These are phyloP conservation scores for Ciconia stormi DNA, from an alignment of 2,113 vertebrate genomes.

Conservation along the genomic window DNA sequence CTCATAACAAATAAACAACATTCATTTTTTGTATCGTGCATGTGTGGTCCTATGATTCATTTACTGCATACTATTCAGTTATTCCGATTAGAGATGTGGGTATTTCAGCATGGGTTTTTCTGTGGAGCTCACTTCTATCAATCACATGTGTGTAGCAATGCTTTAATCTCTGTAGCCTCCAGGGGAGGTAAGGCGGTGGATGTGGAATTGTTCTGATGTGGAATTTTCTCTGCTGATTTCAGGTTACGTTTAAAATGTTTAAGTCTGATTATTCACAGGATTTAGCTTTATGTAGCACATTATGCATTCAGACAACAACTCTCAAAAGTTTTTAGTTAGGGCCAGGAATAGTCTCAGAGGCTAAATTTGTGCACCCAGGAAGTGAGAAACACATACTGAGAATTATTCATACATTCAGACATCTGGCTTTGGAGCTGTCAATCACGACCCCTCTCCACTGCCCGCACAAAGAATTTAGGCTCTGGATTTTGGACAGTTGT, in stretches of 20 bases:
- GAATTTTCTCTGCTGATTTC: not conserved
- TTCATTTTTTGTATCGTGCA: not conserved
- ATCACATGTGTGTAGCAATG: not conserved
- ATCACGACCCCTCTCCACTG: not conserved
- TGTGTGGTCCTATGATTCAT: not conserved
- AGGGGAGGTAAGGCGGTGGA: not conserved
- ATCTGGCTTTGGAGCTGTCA: conserved; percentile 14
- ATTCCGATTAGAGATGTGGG: not conserved
- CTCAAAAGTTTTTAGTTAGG: not conserved
- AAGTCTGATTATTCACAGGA: not conserved
- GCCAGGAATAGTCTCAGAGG: not conserved
- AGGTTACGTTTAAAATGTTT: not conserved
- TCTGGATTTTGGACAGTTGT: not conserved
- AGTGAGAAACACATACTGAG: not conserved
- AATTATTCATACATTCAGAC: conserved; percentile 1
- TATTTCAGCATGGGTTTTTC: not conserved
- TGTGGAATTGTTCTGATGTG: not conserved
- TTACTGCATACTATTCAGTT: not conserved
- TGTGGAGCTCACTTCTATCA: not conserved
- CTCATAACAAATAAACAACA: not conserved
- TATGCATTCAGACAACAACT: not conserved
- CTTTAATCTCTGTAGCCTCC: not conserved
- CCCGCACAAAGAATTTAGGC: not conserved
- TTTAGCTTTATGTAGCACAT: not conserved
- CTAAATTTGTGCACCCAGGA: conserved; percentile 44